phyloP scores from a whole-genome alignment of 2,797 vertebrate genomes.

The Darevskia nairensis region DNA sequence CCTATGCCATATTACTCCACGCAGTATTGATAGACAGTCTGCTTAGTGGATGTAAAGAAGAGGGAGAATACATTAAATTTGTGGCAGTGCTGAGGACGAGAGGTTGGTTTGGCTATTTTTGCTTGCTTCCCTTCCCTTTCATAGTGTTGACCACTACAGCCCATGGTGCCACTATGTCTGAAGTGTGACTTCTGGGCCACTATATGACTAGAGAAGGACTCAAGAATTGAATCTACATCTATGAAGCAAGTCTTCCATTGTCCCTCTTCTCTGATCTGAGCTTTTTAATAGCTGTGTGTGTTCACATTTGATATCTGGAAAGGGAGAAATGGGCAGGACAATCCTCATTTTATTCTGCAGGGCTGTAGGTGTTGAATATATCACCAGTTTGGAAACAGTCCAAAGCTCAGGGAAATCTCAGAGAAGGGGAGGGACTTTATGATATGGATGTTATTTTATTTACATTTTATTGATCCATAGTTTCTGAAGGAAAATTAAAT shows the following conservation, averaged over 20 bases:
- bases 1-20: too few relatives aligned
- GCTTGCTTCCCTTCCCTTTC: too few relatives aligned
- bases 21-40: too few relatives aligned
- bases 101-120: too few relatives aligned
- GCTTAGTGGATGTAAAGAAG: too few relatives aligned
- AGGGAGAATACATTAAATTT: too few relatives aligned
- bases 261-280: too few relatives aligned
- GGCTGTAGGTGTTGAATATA: not conserved
- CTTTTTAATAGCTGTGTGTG: not conserved
- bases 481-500: conserved; percentile 23
- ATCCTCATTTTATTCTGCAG: not conserved
- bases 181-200: too few relatives aligned
- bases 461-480: not conserved
- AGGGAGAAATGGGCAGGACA: not conserved
- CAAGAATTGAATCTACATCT: not conserved
- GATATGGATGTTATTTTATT: conserved; percentile 28
- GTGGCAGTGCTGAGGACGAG: too few relatives aligned
- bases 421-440: conserved; percentile 22
- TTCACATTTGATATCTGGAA: not conserved
- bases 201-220: too few relatives aligned
- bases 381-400: not conserved
- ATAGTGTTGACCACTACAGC: too few relatives aligned
- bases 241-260: not conserved
- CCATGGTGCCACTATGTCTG: too few relatives aligned
- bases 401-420: conserved; percentile 35